Evolutionary conservation across 2,888 invertebrate species (phyloP).

Genomic region (Drosophila testacea): DNA sequence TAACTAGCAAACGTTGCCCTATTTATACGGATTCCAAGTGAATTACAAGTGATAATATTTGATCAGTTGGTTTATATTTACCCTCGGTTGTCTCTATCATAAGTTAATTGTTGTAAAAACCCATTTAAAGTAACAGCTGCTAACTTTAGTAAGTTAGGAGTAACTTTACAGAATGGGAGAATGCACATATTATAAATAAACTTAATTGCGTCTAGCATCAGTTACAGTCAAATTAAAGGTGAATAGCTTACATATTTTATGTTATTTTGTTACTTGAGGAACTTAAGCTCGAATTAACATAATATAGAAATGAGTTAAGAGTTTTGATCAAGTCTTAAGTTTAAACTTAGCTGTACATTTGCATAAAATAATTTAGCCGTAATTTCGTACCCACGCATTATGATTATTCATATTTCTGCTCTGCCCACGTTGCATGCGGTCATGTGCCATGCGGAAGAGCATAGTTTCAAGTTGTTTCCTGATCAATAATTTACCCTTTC

Average conservation of each 20-base stretch:
- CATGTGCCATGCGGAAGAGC: constrained; percentile 29
- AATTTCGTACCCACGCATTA: constrained; percentile 7
- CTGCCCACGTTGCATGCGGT: constrained; percentile 3
- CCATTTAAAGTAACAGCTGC: background rate
- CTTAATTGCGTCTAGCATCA: background rate
- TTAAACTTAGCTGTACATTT: constrained; percentile 9
- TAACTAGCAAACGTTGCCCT: background rate
- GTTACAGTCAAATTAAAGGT: background rate
- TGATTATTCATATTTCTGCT: background rate
- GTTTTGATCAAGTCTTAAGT: background rate
- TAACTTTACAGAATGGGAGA: background rate
- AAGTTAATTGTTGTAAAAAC: too few species aligned
- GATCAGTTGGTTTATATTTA: constrained; percentile 1
- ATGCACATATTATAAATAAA: too few species aligned
- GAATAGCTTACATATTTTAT: too few species aligned
- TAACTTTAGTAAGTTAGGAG: background rate
- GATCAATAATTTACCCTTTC: constrained; percentile 21
- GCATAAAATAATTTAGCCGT: constrained; percentile 7
- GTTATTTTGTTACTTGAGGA: background rate
- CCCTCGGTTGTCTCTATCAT: too few species aligned
- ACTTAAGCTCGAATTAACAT: background rate
- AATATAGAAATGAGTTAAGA: background rate
- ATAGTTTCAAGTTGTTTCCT: constrained; percentile 12
- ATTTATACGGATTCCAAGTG: constrained; percentile 9
- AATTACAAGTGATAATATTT: constrained; percentile 13